These are phyloP conservation scores for Anas bernieri DNA, from an alignment of 2,797 vertebrate genomes.

Conservation along the genomic window DNA sequence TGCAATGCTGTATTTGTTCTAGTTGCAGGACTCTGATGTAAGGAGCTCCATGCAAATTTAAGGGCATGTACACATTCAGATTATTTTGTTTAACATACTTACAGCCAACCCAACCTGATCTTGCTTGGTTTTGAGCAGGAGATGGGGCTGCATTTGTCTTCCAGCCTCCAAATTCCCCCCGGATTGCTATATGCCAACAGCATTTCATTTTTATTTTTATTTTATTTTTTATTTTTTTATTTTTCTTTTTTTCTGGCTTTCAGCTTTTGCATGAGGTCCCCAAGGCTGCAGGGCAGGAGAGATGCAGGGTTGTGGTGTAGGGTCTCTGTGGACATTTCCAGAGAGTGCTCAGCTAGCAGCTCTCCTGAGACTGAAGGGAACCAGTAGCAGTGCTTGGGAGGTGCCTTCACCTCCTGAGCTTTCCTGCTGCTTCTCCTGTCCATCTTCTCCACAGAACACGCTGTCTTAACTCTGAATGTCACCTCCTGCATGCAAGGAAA, in stretches of 20 bases:
- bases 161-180: neutral
- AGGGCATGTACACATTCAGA: neutral
- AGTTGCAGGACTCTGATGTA: neutral
- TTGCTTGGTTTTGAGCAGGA: neutral
- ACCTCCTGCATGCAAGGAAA: neutral
- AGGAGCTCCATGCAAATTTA: neutral
- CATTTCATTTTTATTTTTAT: too few relatives aligned
- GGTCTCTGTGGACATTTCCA: neutral
- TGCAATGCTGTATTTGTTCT: neutral
- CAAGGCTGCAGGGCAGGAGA: neutral
- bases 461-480: neutral
- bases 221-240: too few relatives aligned
- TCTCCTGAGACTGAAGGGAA: neutral
- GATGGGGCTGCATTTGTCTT: neutral
- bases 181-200: neutral
- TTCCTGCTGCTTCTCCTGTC: neutral
- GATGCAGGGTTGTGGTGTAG: fast-evolving
- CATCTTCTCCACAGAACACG: neutral
- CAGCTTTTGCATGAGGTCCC: neutral
- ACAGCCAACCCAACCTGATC: neutral
- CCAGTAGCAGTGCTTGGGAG: neutral
- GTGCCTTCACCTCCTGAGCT: neutral
- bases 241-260: neutral
- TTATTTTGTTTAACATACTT: neutral
- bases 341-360: neutral